These are phyloP conservation scores for Holotrichia oblita DNA, from an alignment of 1,140 invertebrate genomes.

Conservation along the genomic window DNA sequence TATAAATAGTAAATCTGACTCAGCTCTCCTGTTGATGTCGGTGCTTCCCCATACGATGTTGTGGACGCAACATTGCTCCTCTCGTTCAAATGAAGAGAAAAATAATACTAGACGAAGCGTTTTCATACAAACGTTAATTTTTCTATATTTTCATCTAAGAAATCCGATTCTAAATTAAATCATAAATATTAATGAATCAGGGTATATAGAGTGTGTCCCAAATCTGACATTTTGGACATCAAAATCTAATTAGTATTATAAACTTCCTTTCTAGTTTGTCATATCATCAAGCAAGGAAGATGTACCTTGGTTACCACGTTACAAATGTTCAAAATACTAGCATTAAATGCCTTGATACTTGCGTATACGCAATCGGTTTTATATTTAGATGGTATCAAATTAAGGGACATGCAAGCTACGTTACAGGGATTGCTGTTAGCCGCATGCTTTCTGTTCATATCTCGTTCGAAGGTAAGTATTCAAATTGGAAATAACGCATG, in stretches of 20 bases:
- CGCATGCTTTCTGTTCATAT: conserved; percentile 98
- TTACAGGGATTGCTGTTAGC: conserved; percentile 94
- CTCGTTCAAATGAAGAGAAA: conserved; percentile 87
- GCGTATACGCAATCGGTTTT: conserved; percentile 99
- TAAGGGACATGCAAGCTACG: conserved; percentile 97
- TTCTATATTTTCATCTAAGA: too few relatives aligned
- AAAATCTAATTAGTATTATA: not conserved
- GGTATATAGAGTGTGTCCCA: too few relatives aligned
- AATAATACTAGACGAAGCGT: not conserved
- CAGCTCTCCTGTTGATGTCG: too few relatives aligned
- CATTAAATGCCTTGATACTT: conserved; percentile 96
- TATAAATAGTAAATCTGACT: too few relatives aligned
- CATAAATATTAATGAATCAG: too few relatives aligned
- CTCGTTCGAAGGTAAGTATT: conserved; percentile 89
- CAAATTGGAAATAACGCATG: too few relatives aligned
- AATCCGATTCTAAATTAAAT: too few relatives aligned
- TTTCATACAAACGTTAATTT: too few relatives aligned
- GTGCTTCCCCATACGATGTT: too few relatives aligned
- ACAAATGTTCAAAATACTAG: conserved; percentile 99
- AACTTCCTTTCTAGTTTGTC: conserved; percentile 82
- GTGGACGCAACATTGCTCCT: too few relatives aligned
- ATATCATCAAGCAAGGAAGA: conserved; percentile 98
- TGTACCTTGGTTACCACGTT: conserved; percentile 98
- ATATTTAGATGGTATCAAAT: conserved; percentile 98
- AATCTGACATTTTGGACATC: too few relatives aligned